These are phyloP conservation scores for Ophion obscuratus DNA, from an alignment of 2,888 invertebrate species.

Conservation along the genomic window DNA sequence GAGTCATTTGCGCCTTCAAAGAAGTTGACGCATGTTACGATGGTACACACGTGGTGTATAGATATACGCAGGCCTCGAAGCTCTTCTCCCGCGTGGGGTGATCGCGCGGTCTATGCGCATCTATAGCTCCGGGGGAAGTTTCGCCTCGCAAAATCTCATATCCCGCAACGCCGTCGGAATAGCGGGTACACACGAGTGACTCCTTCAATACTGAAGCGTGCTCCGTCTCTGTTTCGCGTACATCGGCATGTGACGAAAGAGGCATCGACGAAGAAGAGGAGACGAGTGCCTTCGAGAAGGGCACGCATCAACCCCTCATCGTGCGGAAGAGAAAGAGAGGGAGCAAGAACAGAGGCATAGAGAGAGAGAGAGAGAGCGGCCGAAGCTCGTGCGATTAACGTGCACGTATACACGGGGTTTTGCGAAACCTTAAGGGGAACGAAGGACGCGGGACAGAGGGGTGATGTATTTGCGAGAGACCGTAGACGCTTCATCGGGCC, in stretches of 20 bases:
- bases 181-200: slow-evolving; percentile 68
- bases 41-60: slow-evolving; percentile 9
- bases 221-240: slow-evolving; percentile 21
- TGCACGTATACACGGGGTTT: slow-evolving; percentile 36
- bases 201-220: slow-evolving; percentile 47
- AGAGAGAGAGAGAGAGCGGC: slow-evolving; percentile 34
- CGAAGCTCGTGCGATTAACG: slow-evolving; percentile 49
- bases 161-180: slow-evolving; percentile 39
- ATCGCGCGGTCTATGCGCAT: slow-evolving; percentile 37
- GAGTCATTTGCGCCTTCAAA: slow-evolving; percentile 58
- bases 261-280: slow-evolving; percentile 46
- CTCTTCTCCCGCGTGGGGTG: slow-evolving; percentile 42
- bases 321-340: slow-evolving; percentile 24
- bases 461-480: slow-evolving; percentile 51
- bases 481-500: slow-evolving; percentile 69
- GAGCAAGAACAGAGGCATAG: too few species aligned
- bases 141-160: slow-evolving; percentile 55
- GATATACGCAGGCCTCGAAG: slow-evolving; percentile 38
- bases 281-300: slow-evolving; percentile 74
- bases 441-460: slow-evolving; percentile 28
- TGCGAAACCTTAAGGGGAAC: slow-evolving; percentile 65
- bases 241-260: slow-evolving; percentile 33
- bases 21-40: slow-evolving; percentile 45
- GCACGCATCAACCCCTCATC: slow-evolving; percentile 76
- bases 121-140: slow-evolving; percentile 34